Percentiles rank a stretch among this genome's conserved stretches.
phyloP scores from a whole-genome alignment of 2,113 vertebrate genomes.

The Osmerus eperlanus region DNA sequence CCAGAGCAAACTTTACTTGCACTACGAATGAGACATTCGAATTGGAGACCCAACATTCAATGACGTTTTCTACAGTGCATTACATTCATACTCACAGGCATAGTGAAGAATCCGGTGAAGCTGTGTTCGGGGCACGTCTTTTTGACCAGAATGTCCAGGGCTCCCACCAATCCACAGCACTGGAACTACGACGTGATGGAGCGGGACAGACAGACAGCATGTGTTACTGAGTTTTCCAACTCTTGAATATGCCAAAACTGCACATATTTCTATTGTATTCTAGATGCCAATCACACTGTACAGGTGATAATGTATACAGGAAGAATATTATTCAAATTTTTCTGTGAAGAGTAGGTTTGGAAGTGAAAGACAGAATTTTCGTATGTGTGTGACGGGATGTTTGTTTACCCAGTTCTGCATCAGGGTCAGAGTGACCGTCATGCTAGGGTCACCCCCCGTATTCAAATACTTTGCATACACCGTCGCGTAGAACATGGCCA shows the following conservation, averaged over 20 bases:
- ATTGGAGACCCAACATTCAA: too few relatives aligned
- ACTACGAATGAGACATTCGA: too few relatives aligned
- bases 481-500: conserved; percentile 39
- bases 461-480: conserved; percentile 36
- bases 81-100: conserved; percentile 48
- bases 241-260: neutral
- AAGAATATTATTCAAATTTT: too few relatives aligned
- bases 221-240: too few relatives aligned
- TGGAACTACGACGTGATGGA: conserved; percentile 43
- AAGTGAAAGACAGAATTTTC: too few relatives aligned
- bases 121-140: conserved; percentile 41
- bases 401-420: conserved; percentile 47
- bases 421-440: conserved; percentile 40
- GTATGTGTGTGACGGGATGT: neutral
- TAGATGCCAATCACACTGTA: neutral
- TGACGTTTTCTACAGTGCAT: too few relatives aligned
- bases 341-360: too few relatives aligned
- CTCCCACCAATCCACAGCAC: conserved; percentile 54
- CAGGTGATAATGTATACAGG: neutral
- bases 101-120: neutral
- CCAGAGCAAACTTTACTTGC: too few relatives aligned
- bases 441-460: conserved; percentile 13
- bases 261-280: neutral
- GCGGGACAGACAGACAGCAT: neutral
- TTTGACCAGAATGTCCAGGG: neutral